Percentiles rank a stretch among this genome's conserved stretches.
phyloP scores from a whole-genome alignment of 1,140 invertebrate species.

The Drosophila ercepeae region DNA sequence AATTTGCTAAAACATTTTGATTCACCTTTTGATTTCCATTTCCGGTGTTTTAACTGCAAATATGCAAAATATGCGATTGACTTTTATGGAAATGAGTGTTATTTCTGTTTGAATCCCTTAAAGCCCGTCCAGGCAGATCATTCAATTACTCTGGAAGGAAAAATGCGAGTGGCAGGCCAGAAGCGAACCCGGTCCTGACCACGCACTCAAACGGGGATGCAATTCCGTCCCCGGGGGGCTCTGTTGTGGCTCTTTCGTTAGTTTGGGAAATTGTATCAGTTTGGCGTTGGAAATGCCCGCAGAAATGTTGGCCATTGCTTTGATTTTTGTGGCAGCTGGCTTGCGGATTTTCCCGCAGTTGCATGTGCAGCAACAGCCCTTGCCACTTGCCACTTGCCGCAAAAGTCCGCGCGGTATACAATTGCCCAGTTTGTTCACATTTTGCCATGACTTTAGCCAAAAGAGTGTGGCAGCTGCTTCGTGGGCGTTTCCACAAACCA shows the following conservation, averaged over 20 bases:
- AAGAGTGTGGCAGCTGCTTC: slow-evolving; percentile 5
- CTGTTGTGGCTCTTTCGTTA: slow-evolving; percentile 20
- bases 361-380: slow-evolving; percentile 8
- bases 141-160: slow-evolving; percentile 16
- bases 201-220: slow-evolving; percentile 5
- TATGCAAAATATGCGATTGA: not conserved
- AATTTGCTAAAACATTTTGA: not conserved
- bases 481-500: slow-evolving; percentile 68
- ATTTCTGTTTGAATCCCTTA: not conserved
- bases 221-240: slow-evolving; percentile 6
- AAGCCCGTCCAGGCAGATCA: slow-evolving; percentile 18
- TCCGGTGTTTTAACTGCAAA: not conserved
- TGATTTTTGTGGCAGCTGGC: slow-evolving; percentile 32
- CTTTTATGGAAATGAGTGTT: not conserved
- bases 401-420: not conserved
- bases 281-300: slow-evolving; percentile 23
- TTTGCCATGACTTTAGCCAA: slow-evolving; percentile 54
- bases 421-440: slow-evolving; percentile 65
- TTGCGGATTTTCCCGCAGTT: slow-evolving; percentile 21
- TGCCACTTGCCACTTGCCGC: slow-evolving; percentile 5
- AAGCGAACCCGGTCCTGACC: not conserved
- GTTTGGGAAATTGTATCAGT: slow-evolving; percentile 25
- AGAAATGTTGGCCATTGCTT: slow-evolving; percentile 18
- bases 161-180: slow-evolving; percentile 7
- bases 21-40: not conserved